Percentiles rank a stretch among this genome's conserved stretches.
These are phyloP conservation scores for Echiichthys vipera DNA, from an alignment of 2,797 vertebrate genomes.

Conservation along the genomic window DNA sequence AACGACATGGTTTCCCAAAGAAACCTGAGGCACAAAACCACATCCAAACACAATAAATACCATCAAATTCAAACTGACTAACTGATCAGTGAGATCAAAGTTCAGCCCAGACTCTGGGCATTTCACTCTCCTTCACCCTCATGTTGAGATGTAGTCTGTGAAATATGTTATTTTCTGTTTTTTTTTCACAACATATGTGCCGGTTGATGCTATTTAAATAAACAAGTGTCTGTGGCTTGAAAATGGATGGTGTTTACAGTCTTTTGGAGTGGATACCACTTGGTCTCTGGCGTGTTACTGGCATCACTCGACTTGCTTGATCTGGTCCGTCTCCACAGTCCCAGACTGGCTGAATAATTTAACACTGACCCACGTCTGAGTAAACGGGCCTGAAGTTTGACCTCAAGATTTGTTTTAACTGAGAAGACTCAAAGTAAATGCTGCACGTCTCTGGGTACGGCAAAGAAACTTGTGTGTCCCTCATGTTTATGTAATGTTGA, in stretches of 20 bases:
- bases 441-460: conserved; percentile 11
- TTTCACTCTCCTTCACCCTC: conserved; percentile 26
- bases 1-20: neutral
- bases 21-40: conserved; percentile 9
- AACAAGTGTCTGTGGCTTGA: conserved; percentile 69
- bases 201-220: conserved; percentile 62
- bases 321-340: conserved; percentile 66
- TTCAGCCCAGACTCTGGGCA: conserved; percentile 30
- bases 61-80: conserved; percentile 60
- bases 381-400: conserved; percentile 76
- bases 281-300: conserved; percentile 61
- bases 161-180: conserved; percentile 59
- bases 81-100: conserved; percentile 64
- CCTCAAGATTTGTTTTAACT: conserved; percentile 77
- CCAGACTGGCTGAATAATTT: conserved; percentile 79
- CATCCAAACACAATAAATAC: conserved; percentile 22
- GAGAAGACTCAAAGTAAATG: conserved; percentile 67
- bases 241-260: conserved; percentile 73
- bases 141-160: conserved; percentile 32
- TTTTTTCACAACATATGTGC: conserved; percentile 59
- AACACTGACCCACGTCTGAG: conserved; percentile 71
- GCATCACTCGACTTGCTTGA: conserved; percentile 73
- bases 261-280: conserved; percentile 47
- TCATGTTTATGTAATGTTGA: conserved; percentile 79
- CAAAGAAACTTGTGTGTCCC: conserved; percentile 54